Evolutionary conservation across 2,888 invertebrate genomes (phyloP).

Genomic region (Allolobophora icterica): DNA sequence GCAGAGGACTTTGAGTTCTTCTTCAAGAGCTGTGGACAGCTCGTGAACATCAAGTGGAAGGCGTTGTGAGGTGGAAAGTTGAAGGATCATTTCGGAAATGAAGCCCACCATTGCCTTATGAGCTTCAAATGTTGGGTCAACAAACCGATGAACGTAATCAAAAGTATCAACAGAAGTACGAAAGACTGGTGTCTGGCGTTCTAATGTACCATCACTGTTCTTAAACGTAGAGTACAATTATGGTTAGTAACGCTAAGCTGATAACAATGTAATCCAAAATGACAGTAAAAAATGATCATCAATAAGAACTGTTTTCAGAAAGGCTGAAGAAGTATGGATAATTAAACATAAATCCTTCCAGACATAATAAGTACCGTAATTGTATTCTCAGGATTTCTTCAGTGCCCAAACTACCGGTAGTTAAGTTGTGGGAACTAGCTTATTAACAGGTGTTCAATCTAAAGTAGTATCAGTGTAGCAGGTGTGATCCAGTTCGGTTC

Average conservation of each 20-base stretch:
- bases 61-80: slow-evolving; percentile 55
- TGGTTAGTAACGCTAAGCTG: neutral
- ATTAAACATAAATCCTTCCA: neutral
- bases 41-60: slow-evolving; percentile 56
- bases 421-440: neutral
- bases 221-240: neutral
- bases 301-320: neutral
- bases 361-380: neutral
- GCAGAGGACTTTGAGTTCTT: slow-evolving; percentile 38
- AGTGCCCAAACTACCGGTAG: neutral
- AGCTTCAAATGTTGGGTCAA: slow-evolving; percentile 61
- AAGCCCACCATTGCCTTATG: slow-evolving; percentile 55
- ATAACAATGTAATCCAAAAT: neutral
- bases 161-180: slow-evolving; percentile 64
- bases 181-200: slow-evolving; percentile 55
- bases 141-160: slow-evolving; percentile 57
- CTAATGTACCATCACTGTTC: slow-evolving; percentile 3
- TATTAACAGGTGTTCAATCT: too few species aligned
- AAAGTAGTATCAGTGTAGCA: too few species aligned
- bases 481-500: too few species aligned
- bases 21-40: slow-evolving; percentile 36
- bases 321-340: neutral
- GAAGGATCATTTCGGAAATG: slow-evolving; percentile 55
- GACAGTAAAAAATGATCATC: neutral
- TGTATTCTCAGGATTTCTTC: neutral